These are phyloP conservation scores for Onthophagus sagittarius DNA, from an alignment of 2,888 invertebrate species.

Conservation along the genomic window DNA sequence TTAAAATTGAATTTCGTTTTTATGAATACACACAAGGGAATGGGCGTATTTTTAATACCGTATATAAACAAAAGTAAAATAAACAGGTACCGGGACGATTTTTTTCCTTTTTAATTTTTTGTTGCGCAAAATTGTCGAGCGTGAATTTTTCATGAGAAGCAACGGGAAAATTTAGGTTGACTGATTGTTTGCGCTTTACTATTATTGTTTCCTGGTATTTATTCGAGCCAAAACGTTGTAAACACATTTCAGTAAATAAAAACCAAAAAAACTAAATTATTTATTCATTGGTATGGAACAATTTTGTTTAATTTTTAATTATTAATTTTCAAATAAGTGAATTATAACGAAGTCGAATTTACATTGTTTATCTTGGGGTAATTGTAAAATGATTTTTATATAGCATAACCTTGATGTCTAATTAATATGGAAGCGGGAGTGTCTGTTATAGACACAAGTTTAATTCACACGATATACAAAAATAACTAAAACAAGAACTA, in stretches of 20 bases:
- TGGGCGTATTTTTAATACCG: neutral
- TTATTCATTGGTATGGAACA: no score
- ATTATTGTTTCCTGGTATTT: neutral
- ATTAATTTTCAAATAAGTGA: no score
- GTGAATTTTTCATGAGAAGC: neutral
- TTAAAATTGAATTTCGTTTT: neutral
- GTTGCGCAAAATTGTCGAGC: neutral
- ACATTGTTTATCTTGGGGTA: no score
- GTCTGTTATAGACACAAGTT: no score
- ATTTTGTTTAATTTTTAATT: no score
- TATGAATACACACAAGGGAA: neutral
- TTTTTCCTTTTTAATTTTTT: neutral
- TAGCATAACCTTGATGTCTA: no score
- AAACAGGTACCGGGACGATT: neutral
- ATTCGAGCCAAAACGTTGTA: neutral
- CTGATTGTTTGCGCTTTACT: neutral
- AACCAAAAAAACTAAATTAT: neutral
- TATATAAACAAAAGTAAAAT: neutral
- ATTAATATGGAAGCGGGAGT: no score
- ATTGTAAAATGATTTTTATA: no score
- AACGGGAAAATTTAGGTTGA: neutral
- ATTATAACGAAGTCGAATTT: no score
- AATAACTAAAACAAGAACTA: no score
- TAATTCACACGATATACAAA: no score
- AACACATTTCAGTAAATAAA: neutral